Evolutionary conservation across 2,113 vertebrate genomes (phyloP).

Genomic region (Saguinus imperator): DNA sequence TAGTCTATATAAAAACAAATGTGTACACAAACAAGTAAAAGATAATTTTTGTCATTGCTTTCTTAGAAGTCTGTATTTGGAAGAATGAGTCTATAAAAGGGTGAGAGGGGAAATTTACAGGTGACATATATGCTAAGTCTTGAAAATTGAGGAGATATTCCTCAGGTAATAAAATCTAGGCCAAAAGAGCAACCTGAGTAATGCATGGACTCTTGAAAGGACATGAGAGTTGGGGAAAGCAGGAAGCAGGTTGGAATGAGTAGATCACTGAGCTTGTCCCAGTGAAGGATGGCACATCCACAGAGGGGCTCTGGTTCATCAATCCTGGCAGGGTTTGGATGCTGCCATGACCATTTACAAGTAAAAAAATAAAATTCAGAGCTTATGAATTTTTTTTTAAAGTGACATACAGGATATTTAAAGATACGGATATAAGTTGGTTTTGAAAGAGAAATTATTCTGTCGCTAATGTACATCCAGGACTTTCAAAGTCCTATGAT

Average conservation of each 20-base stretch:
- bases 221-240: background rate
- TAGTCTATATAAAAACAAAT: background rate
- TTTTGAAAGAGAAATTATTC: background rate
- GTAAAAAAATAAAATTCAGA: background rate
- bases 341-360: background rate
- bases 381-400: background rate
- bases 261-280: too few species aligned
- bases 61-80: background rate
- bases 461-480: background rate
- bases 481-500: background rate
- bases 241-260: background rate
- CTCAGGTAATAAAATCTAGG: background rate
- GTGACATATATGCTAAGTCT: background rate
- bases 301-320: background rate
- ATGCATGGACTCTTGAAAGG: background rate
- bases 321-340: background rate
- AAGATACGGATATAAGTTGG: background rate
- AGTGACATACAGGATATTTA: background rate
- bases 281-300: accelerated
- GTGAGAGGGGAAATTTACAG: background rate
- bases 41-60: background rate
- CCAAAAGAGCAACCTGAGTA: background rate
- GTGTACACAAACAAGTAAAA: background rate
- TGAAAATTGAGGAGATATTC: background rate
- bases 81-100: background rate